Percentiles rank a stretch among this genome's conserved stretches.
These are phyloP conservation scores for Spilosoma lubricipeda DNA, from an alignment of 2,888 invertebrate species.

Conservation along the genomic window DNA sequence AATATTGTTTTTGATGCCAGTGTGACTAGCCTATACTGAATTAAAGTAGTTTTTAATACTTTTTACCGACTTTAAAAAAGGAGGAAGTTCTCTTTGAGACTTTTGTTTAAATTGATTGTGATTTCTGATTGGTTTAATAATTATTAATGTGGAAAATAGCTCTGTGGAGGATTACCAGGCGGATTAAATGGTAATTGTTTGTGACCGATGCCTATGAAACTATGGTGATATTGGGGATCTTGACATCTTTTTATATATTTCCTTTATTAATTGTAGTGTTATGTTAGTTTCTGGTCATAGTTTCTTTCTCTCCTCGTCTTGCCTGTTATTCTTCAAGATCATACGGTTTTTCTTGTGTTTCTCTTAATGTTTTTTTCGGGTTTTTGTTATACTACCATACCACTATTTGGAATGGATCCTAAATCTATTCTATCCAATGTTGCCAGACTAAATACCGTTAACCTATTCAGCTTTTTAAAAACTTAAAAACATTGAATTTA, in stretches of 20 bases:
- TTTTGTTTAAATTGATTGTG: neutral
- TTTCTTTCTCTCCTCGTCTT: neutral
- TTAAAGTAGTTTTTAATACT: neutral
- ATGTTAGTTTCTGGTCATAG: neutral
- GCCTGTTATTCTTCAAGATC: neutral
- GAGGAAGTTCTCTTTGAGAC: too few relatives aligned
- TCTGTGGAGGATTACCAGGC: constrained; percentile 25
- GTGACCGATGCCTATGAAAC: constrained; percentile 52
- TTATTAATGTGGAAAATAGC: constrained; percentile 11
- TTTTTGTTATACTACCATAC: neutral
- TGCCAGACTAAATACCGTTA: neutral
- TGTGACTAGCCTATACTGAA: neutral
- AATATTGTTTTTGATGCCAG: constrained; percentile 25
- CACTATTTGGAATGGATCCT: neutral
- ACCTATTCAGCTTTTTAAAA: neutral
- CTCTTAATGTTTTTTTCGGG: neutral
- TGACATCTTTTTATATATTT: neutral
- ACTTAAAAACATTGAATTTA: neutral
- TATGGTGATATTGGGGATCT: neutral
- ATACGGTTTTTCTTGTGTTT: neutral
- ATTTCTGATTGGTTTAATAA: neutral
- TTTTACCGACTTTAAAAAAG: neutral
- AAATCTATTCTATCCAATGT: neutral
- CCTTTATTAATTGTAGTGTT: neutral
- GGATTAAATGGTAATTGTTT: constrained; percentile 42